Evolutionary conservation across 2,797 vertebrate genomes (phyloP), one percentile per base, ranked within the genome.

Genomic region (Pogonophryne albipinna): DNA sequence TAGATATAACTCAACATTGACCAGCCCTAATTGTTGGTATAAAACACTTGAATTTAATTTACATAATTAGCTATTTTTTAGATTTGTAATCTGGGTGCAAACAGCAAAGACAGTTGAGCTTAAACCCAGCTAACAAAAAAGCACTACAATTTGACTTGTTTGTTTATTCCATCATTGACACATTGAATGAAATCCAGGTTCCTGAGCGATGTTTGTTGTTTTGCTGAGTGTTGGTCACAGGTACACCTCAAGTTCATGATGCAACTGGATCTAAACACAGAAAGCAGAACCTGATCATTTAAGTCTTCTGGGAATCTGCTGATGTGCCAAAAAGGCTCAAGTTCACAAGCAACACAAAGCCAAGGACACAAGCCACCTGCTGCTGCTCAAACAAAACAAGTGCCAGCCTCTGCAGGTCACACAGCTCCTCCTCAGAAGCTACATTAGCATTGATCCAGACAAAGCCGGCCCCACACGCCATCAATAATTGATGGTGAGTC

Each of bases 331-430:
- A 93, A 87, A 83, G 90, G 91, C 90, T 95, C 92, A 93, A 93
- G 91, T 95, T 94, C 90, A 94, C 90, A 82, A 76, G 83, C 79
- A 90, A 91, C 93, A 93, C 93, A 93, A 93, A 83, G 67, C 85
- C 80, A 87, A 91, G 86, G 90, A 93, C 90, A 88, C 90, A 89
- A 81, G 88, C 93, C 95, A 95, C 94, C 93, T 95, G 93, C 92
- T 94, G 91, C 90, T 90, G 50, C 71, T 82, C 71, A 71, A 90
- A 93, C 90, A 93, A 92, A 91, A 91, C 91, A 92, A 86, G 81
- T 88, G 85, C 74, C 78, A 68, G 76, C 57, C 80, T 63, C 86
- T 78, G 85, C 89, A 90, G 85, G 87, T 90, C 85, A 82, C 86
- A 80, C 55, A 47, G 83, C 91, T 75, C 61, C 87, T 87, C 71